A percentile compares a stretch with the other conserved stretches of the same genome.
Conservation (phyloP, 2,797 vertebrate genomes). For the Choloepus didactylus region DNA sequence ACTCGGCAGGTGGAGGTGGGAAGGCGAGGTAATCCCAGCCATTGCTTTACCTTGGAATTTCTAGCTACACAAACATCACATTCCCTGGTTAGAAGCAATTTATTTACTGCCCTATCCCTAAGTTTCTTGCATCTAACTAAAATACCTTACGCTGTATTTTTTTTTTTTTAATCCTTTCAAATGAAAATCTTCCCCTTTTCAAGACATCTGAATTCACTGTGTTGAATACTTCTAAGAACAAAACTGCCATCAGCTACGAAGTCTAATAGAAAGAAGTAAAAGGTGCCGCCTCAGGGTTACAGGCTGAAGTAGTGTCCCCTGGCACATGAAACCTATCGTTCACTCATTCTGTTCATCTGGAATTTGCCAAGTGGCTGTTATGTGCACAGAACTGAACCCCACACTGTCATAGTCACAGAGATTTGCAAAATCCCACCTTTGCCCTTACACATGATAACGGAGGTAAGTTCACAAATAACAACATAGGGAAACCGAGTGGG, state of each 20-base stretch:
- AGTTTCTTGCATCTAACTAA: conserved; percentile 7
- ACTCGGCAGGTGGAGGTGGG: no score
- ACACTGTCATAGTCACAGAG: neutral
- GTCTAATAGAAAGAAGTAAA: neutral
- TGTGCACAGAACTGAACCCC: neutral
- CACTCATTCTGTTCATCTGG: neutral
- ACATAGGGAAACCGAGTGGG: neutral
- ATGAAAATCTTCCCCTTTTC: neutral
- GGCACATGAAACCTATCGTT: neutral
- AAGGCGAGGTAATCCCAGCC: no score
- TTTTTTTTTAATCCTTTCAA: neutral
- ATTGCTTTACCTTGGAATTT: neutral
- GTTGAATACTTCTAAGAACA: neutral
- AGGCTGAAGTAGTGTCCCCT: neutral
- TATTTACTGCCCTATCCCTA: neutral
- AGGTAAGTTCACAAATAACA: neutral
- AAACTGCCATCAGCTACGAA: neutral
- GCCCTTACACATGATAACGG: neutral
- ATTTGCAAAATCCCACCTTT: neutral
- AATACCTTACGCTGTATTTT: conserved; percentile 14
- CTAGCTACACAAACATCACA: neutral
- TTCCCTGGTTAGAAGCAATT: neutral
- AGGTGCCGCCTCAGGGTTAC: neutral
- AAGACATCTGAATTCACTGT: neutral
- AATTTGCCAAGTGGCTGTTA: neutral